Evolutionary conservation across 2,888 invertebrate genomes (phyloP), one percentile per base, ranked within the genome.

Genomic region (Drosophila merina): DNA sequence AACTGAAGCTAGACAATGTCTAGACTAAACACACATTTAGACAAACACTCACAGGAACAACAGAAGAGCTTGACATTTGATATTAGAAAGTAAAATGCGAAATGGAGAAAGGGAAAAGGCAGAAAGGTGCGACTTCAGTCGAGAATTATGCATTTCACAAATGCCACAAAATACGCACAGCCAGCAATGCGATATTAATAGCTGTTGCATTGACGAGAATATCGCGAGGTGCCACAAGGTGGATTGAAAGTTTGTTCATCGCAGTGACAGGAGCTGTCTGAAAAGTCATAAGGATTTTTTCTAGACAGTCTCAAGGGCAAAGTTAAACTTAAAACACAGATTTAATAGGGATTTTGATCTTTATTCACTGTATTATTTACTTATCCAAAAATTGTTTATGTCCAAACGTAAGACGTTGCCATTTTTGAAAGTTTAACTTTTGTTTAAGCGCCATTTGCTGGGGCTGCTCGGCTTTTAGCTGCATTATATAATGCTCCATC

Each of bases 151-250:
- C 36, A 12, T 36, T 36, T 81, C 79, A 71, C 51, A 83, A 83
- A 80, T 80, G 80, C 80, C 83, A 80, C 83, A 80, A 80, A 83
- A 83, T 80, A 80, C 80, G 31, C 78, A 76, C 71, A 68, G 78
- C 64, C 76, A 72, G 72, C 77, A 80, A 83, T 80, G 78, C 83
- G 79, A 82, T 75, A 83, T 83, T 80, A 80, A 80, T 80, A 78
- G 80, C 80, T 73, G 77, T 83, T 80, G 78, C 80, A 83, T 73
- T 71, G 58, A n/a, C 36, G 36, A n/a, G 59, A 69, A 47, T 48
- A 33, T 45, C 50, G 51, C 58, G 50, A 44, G 45, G 31, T 12
- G 50, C 33, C 47, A 26, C 20, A 28, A 14, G 36, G 25, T 42
- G 33, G 25, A 44, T 48, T 45, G 50, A 64, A 77, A 67, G 60